Conservation (phyloP, 2,113 vertebrate genomes). For the Etheostoma cragini region DNA sequence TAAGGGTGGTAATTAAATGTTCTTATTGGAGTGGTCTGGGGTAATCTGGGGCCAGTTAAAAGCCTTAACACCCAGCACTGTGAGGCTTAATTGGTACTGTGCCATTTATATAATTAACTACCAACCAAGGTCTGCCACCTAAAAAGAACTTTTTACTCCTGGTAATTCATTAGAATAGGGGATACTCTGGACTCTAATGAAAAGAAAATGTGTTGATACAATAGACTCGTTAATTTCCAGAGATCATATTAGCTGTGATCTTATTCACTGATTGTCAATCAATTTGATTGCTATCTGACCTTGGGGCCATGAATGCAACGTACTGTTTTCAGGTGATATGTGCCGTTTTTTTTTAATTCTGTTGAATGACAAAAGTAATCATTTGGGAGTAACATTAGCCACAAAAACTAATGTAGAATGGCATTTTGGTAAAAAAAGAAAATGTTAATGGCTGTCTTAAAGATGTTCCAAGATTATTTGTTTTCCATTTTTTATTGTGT, state of each 20-base stretch:
- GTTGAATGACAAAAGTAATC: conserved; percentile 64
- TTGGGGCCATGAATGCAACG: conserved; percentile 60
- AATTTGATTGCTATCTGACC: conserved; percentile 63
- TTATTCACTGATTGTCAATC: conserved; percentile 71
- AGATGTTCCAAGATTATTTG: conserved; percentile 10
- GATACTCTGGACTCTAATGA: conserved; percentile 70
- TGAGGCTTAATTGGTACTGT: conserved; percentile 72
- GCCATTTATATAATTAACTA: conserved; percentile 79
- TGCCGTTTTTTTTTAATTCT: conserved; percentile 66
- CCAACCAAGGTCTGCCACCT: conserved; percentile 65
- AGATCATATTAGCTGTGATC: conserved; percentile 72
- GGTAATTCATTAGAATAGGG: conserved; percentile 73
- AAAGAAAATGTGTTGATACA: conserved; percentile 80
- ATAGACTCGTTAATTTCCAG: conserved; percentile 72
- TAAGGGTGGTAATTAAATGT: conserved; percentile 73
- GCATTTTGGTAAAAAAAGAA: conserved; percentile 54
- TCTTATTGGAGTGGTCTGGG: conserved; percentile 61
- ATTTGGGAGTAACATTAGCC: conserved; percentile 35
- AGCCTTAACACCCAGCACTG: conserved; percentile 58
- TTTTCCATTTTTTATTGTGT: not conserved
- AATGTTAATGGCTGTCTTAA: conserved; percentile 36
- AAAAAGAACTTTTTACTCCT: conserved; percentile 68
- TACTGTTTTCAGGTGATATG: conserved; percentile 71
- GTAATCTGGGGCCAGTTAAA: conserved; percentile 76
- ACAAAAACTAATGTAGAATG: conserved; percentile 25